Evolutionary conservation across 2,888 invertebrate species (phyloP), one percentile per base, ranked within the genome.

Genomic region (Coenonympha glycerion): DNA sequence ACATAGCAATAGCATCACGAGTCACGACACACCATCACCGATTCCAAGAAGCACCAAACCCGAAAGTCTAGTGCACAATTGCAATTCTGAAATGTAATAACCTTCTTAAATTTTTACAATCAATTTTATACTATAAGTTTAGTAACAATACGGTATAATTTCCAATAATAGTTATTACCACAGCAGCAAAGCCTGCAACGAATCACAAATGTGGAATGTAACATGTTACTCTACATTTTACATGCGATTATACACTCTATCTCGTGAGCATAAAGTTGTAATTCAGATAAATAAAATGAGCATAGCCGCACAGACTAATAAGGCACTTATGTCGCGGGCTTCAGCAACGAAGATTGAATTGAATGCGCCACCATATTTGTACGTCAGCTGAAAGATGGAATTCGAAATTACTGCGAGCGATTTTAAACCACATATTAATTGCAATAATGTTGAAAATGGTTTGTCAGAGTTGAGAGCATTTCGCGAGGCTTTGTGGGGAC

Each of bases 401-500:
- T 71, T 66, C 69, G 66, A 64, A 64, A 42, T 54, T 37, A 30
- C 34, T 19, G 22, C 49, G 59, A 6, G 6, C 51, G 30, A 69
- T 42, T 62, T 51, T 59, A 42, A 49, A 15, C 60, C 55, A 42
- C 60, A 58, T 34, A 2, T 0, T 0, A 1, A 13, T 11, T 0
- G 0, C 0, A 1, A 42, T 66, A 71, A 54, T 55, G 62, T 61
- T 56, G 37, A 60, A 59, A 67, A 44, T 70, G 9, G 53, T 22
- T 61, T 60, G 48, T 31, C 2, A 22, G 48, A 51, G 49, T 19
- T 53, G 40, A 53, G 64, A 72, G 77, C 72, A 83, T 84, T 85
- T 84, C 75, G 85, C 85, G 77, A 80, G 74, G 69, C 64, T 68
- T 68, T 67, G 63, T 73, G 71, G 66, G 66, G 71, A 68, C 68